Percentiles rank a stretch among this genome's conserved stretches.
These are phyloP conservation scores for Romanomermis culicivorax DNA, from an alignment of 2,888 invertebrate species.

Conservation along the genomic window DNA sequence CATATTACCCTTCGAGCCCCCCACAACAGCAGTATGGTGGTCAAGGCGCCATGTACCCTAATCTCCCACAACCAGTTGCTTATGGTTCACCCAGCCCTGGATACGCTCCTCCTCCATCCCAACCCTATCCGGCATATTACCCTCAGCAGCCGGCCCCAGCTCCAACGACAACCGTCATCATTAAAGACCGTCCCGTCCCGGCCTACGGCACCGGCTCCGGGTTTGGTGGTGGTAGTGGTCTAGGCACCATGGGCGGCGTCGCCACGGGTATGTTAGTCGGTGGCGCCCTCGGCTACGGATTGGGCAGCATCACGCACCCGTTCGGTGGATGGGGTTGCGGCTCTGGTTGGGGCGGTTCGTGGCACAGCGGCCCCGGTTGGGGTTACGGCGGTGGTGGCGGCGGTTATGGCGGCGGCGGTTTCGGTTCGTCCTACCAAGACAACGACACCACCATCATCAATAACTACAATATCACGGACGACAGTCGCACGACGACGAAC, in stretches of 20 bases:
- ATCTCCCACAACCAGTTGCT: neutral
- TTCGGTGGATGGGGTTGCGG: neutral
- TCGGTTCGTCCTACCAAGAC: too few relatives aligned
- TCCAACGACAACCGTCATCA: neutral
- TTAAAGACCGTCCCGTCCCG: neutral
- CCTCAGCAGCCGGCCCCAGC: neutral
- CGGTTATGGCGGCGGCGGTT: neutral
- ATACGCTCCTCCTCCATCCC: neutral
- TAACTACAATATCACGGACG: conserved; percentile 3
- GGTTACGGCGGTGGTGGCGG: neutral
- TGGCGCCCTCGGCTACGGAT: neutral
- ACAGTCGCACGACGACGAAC: conserved; percentile 1
- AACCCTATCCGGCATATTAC: neutral
- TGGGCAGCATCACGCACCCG: neutral
- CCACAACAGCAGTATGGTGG: neutral
- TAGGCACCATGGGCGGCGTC: neutral
- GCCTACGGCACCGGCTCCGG: neutral
- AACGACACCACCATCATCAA: conserved; percentile 6
- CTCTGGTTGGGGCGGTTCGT: neutral
- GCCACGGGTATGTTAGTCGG: neutral
- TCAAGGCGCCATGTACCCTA: neutral
- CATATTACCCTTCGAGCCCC: neutral
- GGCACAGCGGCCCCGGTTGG: neutral
- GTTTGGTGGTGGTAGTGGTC: neutral
- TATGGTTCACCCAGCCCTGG: neutral